phyloP scores from a whole-genome alignment of 1,140 invertebrate genomes.

The Megathymus violae region DNA sequence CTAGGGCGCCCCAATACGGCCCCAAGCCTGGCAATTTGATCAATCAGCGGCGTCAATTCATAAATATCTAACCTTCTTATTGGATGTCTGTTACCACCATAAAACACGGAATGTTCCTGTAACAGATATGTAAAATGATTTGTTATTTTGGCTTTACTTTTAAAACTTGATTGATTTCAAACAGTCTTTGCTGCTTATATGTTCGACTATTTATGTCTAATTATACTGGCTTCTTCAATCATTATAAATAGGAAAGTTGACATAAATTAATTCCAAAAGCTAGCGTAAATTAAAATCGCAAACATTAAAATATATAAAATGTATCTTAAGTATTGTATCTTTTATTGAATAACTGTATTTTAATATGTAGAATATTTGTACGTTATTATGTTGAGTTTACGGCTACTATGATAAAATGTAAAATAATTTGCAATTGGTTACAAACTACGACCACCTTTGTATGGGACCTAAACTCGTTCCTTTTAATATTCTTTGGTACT shows the following conservation, averaged over 20 bases:
- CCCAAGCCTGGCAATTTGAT: no score
- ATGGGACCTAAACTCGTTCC: neutral
- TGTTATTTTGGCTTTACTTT: no score
- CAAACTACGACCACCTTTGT: neutral
- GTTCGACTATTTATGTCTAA: no score
- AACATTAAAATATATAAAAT: neutral
- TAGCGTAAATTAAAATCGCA: neutral
- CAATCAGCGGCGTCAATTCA: no score
- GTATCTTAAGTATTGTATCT: neutral
- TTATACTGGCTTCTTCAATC: no score
- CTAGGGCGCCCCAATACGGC: no score
- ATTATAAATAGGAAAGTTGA: neutral
- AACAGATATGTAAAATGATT: no score
- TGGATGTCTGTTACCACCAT: no score
- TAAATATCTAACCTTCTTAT: no score
- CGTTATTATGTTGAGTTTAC: neutral
- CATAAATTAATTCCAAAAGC: neutral
- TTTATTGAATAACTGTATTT: neutral
- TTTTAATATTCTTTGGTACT: neutral
- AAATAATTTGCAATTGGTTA: neutral
- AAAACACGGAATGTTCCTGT: no score
- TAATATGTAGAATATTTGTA: neutral
- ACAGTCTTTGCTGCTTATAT: no score
- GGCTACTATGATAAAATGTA: neutral
- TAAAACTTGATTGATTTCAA: no score